These are phyloP conservation scores for Hyposoter didymator DNA, from an alignment of 2,888 invertebrate species.

Conservation along the genomic window DNA sequence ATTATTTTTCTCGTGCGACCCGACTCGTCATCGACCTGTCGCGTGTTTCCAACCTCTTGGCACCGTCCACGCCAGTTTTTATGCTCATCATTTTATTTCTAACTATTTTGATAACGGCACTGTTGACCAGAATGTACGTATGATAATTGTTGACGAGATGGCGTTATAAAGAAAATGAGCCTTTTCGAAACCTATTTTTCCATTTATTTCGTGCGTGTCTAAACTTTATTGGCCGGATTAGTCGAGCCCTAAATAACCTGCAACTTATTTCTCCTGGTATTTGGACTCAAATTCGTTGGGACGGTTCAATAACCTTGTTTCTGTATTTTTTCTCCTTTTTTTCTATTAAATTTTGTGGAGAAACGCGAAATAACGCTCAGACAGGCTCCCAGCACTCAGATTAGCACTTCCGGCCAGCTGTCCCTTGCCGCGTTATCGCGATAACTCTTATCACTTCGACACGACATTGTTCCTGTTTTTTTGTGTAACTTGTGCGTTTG, in stretches of 20 bases:
- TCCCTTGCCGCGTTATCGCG: constrained; percentile 49
- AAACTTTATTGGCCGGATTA: not conserved
- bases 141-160: not conserved
- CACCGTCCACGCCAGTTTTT: constrained; percentile 36
- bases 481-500: not conserved
- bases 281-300: not conserved
- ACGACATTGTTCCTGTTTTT: not conserved
- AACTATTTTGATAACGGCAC: constrained; percentile 68
- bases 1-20: constrained; percentile 29
- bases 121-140: constrained; percentile 63
- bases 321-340: not conserved
- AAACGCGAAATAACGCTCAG: constrained; percentile 19
- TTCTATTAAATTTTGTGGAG: not conserved
- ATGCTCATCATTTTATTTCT: constrained; percentile 21
- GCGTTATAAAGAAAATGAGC: not conserved
- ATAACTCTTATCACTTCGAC: constrained; percentile 44
- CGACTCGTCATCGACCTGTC: constrained; percentile 50
- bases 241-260: not conserved
- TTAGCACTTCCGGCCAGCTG: constrained; percentile 77
- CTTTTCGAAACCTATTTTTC: not conserved
- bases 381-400: constrained; percentile 66
- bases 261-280: not conserved
- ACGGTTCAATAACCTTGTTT: not conserved
- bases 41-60: constrained; percentile 56
- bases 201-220: not conserved